These are phyloP conservation scores for Hemichromis elongatus DNA, from an alignment of 2,113 vertebrate species.

Conservation along the genomic window DNA sequence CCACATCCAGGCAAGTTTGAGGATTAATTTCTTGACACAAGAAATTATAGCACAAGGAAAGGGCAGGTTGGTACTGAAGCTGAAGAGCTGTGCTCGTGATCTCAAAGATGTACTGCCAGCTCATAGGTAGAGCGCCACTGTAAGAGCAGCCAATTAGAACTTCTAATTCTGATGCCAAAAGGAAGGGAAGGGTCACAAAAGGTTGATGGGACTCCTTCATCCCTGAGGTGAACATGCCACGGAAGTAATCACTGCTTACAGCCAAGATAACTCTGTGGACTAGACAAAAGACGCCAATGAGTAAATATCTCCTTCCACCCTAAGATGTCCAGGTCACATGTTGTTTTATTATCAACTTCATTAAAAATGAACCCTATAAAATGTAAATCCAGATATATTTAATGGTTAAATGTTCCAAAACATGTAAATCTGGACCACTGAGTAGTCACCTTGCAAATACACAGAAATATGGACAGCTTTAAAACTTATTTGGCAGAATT, in stretches of 20 bases:
- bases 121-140: constrained; percentile 72
- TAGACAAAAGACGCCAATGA: constrained; percentile 31
- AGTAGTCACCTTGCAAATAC: neutral
- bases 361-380: neutral
- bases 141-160: constrained; percentile 80
- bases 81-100: constrained; percentile 78
- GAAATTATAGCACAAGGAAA: constrained; percentile 79
- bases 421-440: neutral
- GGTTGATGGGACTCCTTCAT: constrained; percentile 81
- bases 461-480: neutral
- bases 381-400: neutral
- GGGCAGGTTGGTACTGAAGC: constrained; percentile 81
- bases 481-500: neutral
- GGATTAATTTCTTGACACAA: constrained; percentile 76
- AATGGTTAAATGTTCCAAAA: neutral
- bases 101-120: constrained; percentile 78
- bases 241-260: constrained; percentile 86
- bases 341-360: neutral
- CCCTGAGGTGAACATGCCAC: constrained; percentile 83
- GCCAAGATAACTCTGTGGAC: constrained; percentile 84
- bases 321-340: rapidly evolving
- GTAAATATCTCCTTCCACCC: neutral
- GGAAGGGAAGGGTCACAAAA: constrained; percentile 54
- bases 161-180: constrained; percentile 74
- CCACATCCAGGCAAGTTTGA: constrained; percentile 70